Base-by-base conservation (phyloP, 2,797 vertebrate genomes). In the Arctocebus calabarensis region DNA sequence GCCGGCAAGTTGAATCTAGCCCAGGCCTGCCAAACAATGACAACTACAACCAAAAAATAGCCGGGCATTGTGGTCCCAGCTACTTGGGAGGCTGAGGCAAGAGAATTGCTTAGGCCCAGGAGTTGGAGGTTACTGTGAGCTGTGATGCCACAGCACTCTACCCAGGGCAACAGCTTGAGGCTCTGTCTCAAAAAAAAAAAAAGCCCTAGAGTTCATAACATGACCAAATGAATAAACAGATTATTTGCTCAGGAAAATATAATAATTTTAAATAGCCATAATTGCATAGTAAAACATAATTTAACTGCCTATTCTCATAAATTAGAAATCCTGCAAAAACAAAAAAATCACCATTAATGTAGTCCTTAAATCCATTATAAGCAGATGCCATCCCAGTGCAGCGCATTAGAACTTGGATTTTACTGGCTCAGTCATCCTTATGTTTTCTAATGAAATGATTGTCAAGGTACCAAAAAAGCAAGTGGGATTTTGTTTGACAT, bases 251-350 rank as follows among this genome's bases (percentile, higher is more conserved):
- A 75, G 48, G 61, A 66, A 66, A 84, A 62, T 83, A 57, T 1
- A 73, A 71, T 74, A 89, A 81, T 84, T 91, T 84, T 27, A 79
- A 87, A 83, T 79, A 74, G 29, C 19, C 45, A 34, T 40, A 61
- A 81, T 43, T 92, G 34, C 40, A 77, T 11, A 64, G 55, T 64
- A 83, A 70, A 29, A 22, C 45, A 22, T 78, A 84, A n/a, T 88
- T 94, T 84, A 88, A 92, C 25, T 71, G 61, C 13, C 40, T 16
- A 16, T 13, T 68, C 1, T 77, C 22, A 55, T 74, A 94, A 89
- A 90, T 64, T 45, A 68, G 37, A 95, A 96, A n/a, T 55, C 7
- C 0, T 90, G 66, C 48, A 77, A 90, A 84, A 90, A 55, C n/a
- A n/a, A n/a, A 87, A 75, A 90, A 75, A 29, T 90, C 71, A 88